phyloP scores from a whole-genome alignment of 2,797 vertebrate species.

The Neosalanx taihuensis region DNA sequence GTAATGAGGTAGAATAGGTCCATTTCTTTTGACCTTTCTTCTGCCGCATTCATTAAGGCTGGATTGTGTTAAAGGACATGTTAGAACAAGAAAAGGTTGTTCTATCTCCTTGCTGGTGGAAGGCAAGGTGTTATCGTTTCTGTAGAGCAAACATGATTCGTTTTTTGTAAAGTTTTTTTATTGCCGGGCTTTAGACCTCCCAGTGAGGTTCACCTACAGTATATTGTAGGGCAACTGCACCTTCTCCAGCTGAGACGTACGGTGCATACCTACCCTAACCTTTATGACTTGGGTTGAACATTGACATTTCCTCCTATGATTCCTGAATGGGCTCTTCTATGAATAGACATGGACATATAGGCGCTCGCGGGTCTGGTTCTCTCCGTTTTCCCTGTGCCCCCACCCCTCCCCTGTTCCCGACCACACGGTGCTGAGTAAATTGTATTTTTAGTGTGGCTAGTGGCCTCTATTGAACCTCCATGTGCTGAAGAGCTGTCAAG shows the following conservation, averaged over 20 bases:
- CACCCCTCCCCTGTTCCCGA: not conserved
- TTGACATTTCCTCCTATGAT: not conserved
- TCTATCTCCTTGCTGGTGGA: not conserved
- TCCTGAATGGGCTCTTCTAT: not conserved
- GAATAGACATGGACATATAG: not conserved
- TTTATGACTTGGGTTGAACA: not conserved
- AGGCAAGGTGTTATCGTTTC: not conserved
- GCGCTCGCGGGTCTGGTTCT: not conserved
- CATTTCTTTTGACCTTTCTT: conserved; percentile 51
- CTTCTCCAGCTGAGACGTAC: not conserved
- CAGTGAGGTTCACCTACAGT: not conserved
- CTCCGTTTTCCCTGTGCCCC: not conserved
- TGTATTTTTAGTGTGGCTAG: not conserved
- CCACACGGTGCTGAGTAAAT: not conserved
- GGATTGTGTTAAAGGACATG: conserved; percentile 1
- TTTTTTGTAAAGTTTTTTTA: not conserved
- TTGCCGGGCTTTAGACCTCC: too few species aligned
- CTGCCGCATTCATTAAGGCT: conserved; percentile 39
- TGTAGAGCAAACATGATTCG: not conserved
- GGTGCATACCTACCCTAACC: not conserved
- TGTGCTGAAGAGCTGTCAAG: conserved; percentile 17
- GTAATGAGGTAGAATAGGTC: conserved; percentile 38
- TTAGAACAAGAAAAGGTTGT: not conserved
- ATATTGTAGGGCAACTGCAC: not conserved
- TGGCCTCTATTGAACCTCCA: not conserved